Evolutionary conservation across 2,113 vertebrate species (phyloP), one percentile per base, ranked within the genome.

Genomic region (Nerophis lumbriciformis): DNA sequence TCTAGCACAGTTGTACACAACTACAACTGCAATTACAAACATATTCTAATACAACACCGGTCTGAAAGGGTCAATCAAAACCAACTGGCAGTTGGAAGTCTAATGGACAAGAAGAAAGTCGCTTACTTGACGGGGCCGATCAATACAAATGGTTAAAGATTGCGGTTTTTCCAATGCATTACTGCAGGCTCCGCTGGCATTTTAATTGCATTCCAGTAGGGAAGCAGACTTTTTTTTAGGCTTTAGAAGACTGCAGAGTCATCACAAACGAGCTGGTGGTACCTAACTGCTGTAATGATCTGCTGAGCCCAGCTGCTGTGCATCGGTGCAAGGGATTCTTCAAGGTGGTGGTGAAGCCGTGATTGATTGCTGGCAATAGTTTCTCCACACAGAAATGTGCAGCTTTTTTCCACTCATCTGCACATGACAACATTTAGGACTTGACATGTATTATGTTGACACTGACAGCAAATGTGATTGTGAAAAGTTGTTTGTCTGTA

Each of bases 41-140:
- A 8, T 6, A 42, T 9, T 8, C 8, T 42, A 28, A 28, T 28
- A 28, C 28, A 28, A 28, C 28, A 28, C 28, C 2, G 39, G 2
- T 42, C 8, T 42, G 39, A 42, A 8, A 9, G 39, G 4, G 42
- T 45, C 10, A 45, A 45, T 45, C 10, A 12, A 45, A 45, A 45
- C 42, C 10, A 11, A 45, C 42, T 3, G 57, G 53, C 62, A 61
- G 28, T 66, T 48, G 50, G 44, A 61, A n/a, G 44, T 47, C 61
- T 63, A 71, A 73, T 54, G 64, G 59, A 70, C 14, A 35, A 69
- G 48, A 57, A 66, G 35, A 69, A 48, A 56, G 51, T 36, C 48
- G 65, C 68, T 54, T 66, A 54, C 39, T 77, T 71, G 44, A 80
- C 64, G 82, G 76, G 62, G 68, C 16, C 11, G 70, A 78, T 86